Evolutionary conservation across 2,797 vertebrate species (phyloP).

Genomic region (Syndactyla subalaris): DNA sequence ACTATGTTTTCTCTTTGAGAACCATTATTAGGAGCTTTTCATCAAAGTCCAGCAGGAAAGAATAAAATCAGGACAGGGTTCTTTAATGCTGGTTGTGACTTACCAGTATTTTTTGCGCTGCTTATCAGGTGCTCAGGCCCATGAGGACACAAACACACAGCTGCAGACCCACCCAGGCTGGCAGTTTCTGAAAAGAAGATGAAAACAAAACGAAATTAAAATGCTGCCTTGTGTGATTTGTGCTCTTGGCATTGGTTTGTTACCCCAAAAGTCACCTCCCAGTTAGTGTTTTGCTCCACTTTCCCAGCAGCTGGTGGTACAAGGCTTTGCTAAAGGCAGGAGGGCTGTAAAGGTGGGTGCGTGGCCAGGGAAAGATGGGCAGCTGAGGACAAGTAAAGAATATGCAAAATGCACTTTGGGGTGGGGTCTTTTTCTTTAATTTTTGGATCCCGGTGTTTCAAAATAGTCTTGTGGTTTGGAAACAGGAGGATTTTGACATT

Average conservation of each 20-base stretch:
- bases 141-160: accelerated
- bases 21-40: background rate
- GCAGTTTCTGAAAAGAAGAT: background rate
- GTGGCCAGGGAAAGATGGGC: background rate
- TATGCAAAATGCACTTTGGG: background rate
- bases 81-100: background rate
- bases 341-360: accelerated
- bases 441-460: background rate
- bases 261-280: background rate
- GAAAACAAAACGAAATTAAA: background rate
- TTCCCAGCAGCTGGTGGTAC: background rate
- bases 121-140: background rate
- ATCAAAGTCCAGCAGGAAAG: background rate
- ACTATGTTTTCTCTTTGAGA: background rate
- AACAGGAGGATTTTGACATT: slow-evolving; percentile 25
- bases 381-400: background rate
- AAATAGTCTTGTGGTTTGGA: background rate
- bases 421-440: background rate
- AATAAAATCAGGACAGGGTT: background rate
- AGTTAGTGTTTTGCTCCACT: background rate
- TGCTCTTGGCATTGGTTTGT: background rate
- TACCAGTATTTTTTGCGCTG: background rate
- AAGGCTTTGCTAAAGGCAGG: background rate
- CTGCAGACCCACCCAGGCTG: background rate
- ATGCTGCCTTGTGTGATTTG: accelerated